A percentile compares a stretch with the other conserved stretches of the same genome.
phyloP scores from a whole-genome alignment of 2,797 vertebrate genomes.

The Channallabes apus region DNA sequence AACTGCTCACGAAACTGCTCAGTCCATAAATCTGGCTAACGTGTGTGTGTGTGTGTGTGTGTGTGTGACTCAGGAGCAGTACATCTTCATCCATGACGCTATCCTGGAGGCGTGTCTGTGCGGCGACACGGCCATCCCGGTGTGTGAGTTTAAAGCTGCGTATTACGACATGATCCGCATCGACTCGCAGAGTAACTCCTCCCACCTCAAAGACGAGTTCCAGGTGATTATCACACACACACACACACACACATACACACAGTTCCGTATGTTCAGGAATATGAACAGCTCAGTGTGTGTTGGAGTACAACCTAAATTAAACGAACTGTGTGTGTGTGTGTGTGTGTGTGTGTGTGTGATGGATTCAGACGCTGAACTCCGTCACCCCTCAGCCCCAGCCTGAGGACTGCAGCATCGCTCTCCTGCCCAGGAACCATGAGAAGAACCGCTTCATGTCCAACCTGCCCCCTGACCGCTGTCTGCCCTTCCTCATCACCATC shows the following conservation, averaged over 20 bases:
- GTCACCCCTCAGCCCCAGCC: slow-evolving; percentile 97
- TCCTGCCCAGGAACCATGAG: slow-evolving; percentile 98
- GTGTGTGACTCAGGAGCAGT: slow-evolving; percentile 84
- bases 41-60: background rate
- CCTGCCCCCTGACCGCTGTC: slow-evolving; percentile 96
- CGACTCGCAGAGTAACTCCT: slow-evolving; percentile 98
- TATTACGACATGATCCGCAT: slow-evolving; percentile 99
- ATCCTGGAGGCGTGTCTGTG: slow-evolving; percentile 98
- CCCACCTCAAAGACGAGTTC: slow-evolving; percentile 98
- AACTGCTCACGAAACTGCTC: background rate
- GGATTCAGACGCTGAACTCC: slow-evolving; percentile 91
- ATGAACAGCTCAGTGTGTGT: background rate
- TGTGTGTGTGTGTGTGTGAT: background rate
- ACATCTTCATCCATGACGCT: slow-evolving; percentile 99
- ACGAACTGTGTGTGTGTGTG: background rate
- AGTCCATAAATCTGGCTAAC: background rate
- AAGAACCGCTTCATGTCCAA: slow-evolving; percentile 99
- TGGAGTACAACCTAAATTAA: background rate
- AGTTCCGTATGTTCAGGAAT: background rate
- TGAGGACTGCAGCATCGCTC: slow-evolving; percentile 98
- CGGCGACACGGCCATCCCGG: slow-evolving; percentile 96
- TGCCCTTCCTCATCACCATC: slow-evolving; percentile 98
- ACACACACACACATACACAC: slow-evolving; percentile 28
- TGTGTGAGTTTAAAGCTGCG: slow-evolving; percentile 96
- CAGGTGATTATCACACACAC: slow-evolving; percentile 78